Evolutionary conservation across 2,888 invertebrate species (phyloP).

Genomic region (Spodoptera exigua): DNA sequence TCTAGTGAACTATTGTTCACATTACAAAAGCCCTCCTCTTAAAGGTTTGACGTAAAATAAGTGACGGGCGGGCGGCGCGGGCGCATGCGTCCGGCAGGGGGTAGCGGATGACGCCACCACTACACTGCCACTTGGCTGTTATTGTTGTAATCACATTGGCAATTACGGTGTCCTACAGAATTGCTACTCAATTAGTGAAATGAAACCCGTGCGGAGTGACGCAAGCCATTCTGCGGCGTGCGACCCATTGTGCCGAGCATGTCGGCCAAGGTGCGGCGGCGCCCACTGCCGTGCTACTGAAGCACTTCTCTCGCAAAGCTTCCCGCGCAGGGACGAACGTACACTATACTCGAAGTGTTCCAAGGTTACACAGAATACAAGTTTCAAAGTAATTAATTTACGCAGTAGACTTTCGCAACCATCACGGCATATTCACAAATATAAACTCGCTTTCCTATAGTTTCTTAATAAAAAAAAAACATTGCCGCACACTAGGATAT

Average conservation of each 20-base stretch:
- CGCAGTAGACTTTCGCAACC: too few relatives aligned
- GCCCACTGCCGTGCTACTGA: constrained; percentile 7
- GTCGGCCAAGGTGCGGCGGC: constrained; percentile 72
- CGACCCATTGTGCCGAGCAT: constrained; percentile 59
- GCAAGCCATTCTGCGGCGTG: constrained; percentile 49
- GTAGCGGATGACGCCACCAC: neutral
- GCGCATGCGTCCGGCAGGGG: neutral
- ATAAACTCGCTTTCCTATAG: too few relatives aligned
- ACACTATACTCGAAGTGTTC: neutral
- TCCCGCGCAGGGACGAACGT: constrained; percentile 22
- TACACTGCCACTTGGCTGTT: constrained; percentile 22
- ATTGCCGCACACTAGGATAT: too few relatives aligned
- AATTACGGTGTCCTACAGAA: constrained; percentile 36
- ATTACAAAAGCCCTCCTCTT: too few relatives aligned
- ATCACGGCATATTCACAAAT: too few relatives aligned
- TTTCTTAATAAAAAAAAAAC: too few relatives aligned
- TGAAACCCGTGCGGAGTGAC: constrained; percentile 38
- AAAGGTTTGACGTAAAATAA: too few relatives aligned
- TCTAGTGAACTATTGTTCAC: too few relatives aligned
- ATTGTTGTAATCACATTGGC: constrained; percentile 18
- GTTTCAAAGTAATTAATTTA: neutral
- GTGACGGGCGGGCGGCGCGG: constrained; percentile 9
- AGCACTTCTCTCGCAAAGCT: constrained; percentile 27
- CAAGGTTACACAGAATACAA: constrained; percentile 12
- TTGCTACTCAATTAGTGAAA: constrained; percentile 45